Base-by-base conservation (phyloP, 2,888 invertebrate genomes). In the Anarsia innoxiella region DNA sequence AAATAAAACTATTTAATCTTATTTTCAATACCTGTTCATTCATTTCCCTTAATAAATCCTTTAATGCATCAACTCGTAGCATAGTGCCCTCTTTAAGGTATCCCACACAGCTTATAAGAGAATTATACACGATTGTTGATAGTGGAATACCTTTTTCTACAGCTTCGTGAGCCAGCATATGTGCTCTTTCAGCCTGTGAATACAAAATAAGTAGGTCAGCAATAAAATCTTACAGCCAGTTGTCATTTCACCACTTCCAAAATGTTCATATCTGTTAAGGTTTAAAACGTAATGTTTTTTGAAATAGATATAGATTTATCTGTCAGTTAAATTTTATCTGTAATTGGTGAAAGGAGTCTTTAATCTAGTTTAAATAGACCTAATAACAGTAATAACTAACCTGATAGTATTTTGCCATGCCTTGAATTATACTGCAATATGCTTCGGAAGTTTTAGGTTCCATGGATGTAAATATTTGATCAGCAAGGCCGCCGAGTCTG, bases 351-450 rank as follows among this genome's bases (percentile, higher is more conserved):
- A n/a, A n/a, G n/a, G n/a, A n/a, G n/a, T n/a, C n/a, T n/a, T n/a
- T n/a, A n/a, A n/a, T n/a, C n/a, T n/a, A n/a, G n/a, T n/a, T n/a
- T n/a, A n/a, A n/a, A n/a, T n/a, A n/a, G n/a, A n/a, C n/a, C n/a
- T n/a, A n/a, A n/a, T n/a, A n/a, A n/a, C n/a, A n/a, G n/a, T 25
- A 41, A 23, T 16, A n/a, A 5, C 8, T 26, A 42, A 88, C 88
- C 78, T 91, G 88, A 51, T 80, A 87, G 69, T 90, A 91, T 69
- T 93, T 95, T 2, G 90, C 88, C 89, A 93, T 91, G 32, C 96
- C 96, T 59, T 91, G 90, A 41, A 97, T 93, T 32, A 96, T 73
- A 1, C 93, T 86, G 48, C 91, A 92, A 56, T 94, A 94, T 0
- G 93, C 89, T 56, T 87, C 85, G 0, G 90, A 67, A 12, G 88